Evolutionary conservation across 2,888 invertebrate genomes (phyloP).

Genomic region (Trachelus iudaicus): DNA sequence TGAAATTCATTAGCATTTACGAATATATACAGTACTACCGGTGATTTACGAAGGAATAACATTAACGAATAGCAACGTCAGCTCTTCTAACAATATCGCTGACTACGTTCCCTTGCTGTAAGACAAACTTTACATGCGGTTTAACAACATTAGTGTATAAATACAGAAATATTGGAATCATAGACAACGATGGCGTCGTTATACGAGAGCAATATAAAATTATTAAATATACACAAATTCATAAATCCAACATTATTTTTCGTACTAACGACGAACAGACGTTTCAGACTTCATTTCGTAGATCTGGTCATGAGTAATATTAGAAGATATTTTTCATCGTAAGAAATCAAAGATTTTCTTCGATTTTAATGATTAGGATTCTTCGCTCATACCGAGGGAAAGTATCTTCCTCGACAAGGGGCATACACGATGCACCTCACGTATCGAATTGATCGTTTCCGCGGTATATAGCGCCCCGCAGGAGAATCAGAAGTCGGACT

Average conservation of each 20-base stretch:
- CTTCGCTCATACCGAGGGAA: constrained; percentile 40
- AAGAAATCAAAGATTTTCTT: not conserved
- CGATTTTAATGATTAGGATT: constrained; percentile 26
- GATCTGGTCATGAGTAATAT: not conserved
- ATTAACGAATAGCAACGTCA: not conserved
- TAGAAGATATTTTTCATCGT: not conserved
- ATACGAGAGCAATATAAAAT: not conserved
- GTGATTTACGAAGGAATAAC: not conserved
- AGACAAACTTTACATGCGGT: not conserved
- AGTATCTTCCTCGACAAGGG: constrained; percentile 32
- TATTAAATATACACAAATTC: not conserved
- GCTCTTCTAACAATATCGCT: not conserved
- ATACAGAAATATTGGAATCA: not conserved
- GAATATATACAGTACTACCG: not conserved
- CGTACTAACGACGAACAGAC: not conserved
- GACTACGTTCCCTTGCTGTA: not conserved
- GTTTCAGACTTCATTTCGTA: not conserved
- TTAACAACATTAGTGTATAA: not conserved
- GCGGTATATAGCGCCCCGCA: constrained; percentile 56
- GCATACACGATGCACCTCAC: constrained; percentile 45
- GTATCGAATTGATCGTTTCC: constrained; percentile 49
- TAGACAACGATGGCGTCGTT: not conserved
- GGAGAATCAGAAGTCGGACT: constrained; percentile 34
- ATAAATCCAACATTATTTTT: not conserved
- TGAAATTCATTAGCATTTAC: not conserved